Evolutionary conservation across 2,888 invertebrate genomes (phyloP).

Genomic region (Altica lythri): DNA sequence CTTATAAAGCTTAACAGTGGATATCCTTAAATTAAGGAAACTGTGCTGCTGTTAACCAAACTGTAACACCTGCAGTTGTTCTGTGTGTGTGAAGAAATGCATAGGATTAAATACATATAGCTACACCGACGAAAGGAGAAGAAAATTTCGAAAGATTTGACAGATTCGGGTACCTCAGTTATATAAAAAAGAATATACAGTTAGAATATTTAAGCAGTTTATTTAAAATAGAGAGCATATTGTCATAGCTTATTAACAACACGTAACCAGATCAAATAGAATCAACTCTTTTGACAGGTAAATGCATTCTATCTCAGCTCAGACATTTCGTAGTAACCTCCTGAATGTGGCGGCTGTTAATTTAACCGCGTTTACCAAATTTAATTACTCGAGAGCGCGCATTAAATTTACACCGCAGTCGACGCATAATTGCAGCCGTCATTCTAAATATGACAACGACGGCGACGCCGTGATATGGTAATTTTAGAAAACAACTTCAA

Average conservation of each 20-base stretch:
- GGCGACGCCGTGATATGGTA: slow-evolving; percentile 43
- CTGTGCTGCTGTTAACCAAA: too few relatives aligned
- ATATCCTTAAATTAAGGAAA: too few relatives aligned
- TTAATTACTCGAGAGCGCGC: slow-evolving; percentile 41
- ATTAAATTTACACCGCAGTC: slow-evolving; percentile 41
- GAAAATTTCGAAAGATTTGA: too few relatives aligned
- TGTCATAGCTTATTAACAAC: slow-evolving; percentile 9
- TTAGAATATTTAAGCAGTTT: too few relatives aligned
- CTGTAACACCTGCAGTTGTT: too few relatives aligned
- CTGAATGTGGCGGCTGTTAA: slow-evolving; percentile 38
- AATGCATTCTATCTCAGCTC: slow-evolving; percentile 8
- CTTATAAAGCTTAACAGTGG: too few relatives aligned
- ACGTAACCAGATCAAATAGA: slow-evolving; percentile 9
- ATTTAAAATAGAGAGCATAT: too few relatives aligned
- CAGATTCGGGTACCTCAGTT: too few relatives aligned
- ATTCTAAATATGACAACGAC: slow-evolving; percentile 43
- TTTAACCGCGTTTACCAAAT: slow-evolving; percentile 42
- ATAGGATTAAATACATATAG: too few relatives aligned
- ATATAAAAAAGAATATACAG: too few relatives aligned
- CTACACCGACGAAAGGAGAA: too few relatives aligned
- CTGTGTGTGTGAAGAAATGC: too few relatives aligned
- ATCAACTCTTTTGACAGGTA: slow-evolving; percentile 12
- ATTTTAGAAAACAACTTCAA: slow-evolving; percentile 35
- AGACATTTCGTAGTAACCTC: slow-evolving; percentile 14
- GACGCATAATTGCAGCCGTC: slow-evolving; percentile 44